These are phyloP conservation scores for Ochropleura plecta DNA, from an alignment of 2,888 invertebrate species.

Conservation along the genomic window DNA sequence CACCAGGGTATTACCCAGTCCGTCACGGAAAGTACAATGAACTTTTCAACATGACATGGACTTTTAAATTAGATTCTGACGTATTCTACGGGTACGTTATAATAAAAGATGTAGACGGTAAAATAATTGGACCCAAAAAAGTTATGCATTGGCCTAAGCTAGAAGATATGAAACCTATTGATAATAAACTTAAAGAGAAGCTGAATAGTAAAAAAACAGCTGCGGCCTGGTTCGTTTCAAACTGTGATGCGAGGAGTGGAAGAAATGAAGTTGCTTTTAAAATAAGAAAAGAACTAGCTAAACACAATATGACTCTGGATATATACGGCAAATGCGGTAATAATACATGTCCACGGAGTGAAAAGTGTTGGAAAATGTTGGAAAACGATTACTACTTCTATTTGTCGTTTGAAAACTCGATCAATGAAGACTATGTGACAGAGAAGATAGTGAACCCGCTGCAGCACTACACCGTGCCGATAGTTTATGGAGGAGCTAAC, in stretches of 20 bases:
- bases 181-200: constrained; percentile 66
- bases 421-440: constrained; percentile 81
- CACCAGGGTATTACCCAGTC: constrained; percentile 72
- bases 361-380: constrained; percentile 68
- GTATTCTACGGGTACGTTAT: constrained; percentile 72
- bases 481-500: constrained; percentile 83
- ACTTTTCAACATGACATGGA: constrained; percentile 80
- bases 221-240: constrained; percentile 81
- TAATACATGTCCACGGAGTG: constrained; percentile 6
- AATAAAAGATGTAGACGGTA: constrained; percentile 67
- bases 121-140: constrained; percentile 71
- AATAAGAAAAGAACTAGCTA: constrained; percentile 65
- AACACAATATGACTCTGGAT: constrained; percentile 71
- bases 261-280: constrained; percentile 67
- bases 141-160: constrained; percentile 72
- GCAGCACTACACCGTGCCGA: constrained; percentile 76
- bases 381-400: constrained; percentile 79
- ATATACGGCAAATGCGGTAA: constrained; percentile 76
- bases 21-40: constrained; percentile 68
- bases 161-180: constrained; percentile 71
- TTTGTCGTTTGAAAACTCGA: constrained; percentile 81
- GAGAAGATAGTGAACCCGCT: constrained; percentile 80
- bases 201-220: constrained; percentile 72
- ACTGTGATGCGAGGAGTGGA: constrained; percentile 70
- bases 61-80: constrained; percentile 77